These are phyloP conservation scores for Hyppa rectilinea DNA, from an alignment of 2,888 invertebrate species.

Conservation along the genomic window DNA sequence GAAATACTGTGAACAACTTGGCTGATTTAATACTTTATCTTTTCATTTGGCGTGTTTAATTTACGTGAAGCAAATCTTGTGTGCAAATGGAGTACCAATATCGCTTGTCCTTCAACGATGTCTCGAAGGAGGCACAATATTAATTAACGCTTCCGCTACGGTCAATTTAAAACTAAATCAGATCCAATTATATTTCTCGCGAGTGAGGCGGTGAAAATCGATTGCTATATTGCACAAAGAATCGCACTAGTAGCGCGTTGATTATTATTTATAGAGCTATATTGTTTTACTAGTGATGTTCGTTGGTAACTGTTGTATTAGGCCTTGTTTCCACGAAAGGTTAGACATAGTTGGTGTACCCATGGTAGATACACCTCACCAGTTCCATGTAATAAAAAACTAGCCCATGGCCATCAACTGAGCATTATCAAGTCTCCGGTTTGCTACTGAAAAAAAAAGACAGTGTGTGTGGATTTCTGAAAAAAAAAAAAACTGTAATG, in stretches of 20 bases:
- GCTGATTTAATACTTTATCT: not conserved
- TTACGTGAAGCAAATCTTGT: not conserved
- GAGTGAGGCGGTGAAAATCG: slow-evolving; percentile 17
- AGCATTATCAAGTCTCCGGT: too few relatives aligned
- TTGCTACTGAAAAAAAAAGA: too few relatives aligned
- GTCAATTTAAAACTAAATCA: slow-evolving; percentile 21
- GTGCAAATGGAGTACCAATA: not conserved
- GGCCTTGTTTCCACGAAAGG: too few relatives aligned
- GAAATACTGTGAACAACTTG: not conserved
- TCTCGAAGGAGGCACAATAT: not conserved
- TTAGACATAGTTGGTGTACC: too few relatives aligned
- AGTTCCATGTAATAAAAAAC: too few relatives aligned
- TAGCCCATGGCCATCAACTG: too few relatives aligned
- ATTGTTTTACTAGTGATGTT: slow-evolving; percentile 10
- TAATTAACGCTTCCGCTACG: slow-evolving; percentile 4
- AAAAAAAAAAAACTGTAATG: not conserved
- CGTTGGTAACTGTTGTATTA: too few relatives aligned
- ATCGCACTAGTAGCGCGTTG: not conserved
- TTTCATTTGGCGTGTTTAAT: not conserved
- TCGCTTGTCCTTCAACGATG: not conserved
- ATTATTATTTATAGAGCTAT: slow-evolving; percentile 3
- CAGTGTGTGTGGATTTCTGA: slow-evolving; percentile 5
- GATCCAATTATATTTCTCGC: slow-evolving; percentile 9
- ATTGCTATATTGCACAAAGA: slow-evolving; percentile 21
- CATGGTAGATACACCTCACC: too few relatives aligned